Conservation (phyloP, 1,140 invertebrate genomes). For the Batillaria attramentaria region DNA sequence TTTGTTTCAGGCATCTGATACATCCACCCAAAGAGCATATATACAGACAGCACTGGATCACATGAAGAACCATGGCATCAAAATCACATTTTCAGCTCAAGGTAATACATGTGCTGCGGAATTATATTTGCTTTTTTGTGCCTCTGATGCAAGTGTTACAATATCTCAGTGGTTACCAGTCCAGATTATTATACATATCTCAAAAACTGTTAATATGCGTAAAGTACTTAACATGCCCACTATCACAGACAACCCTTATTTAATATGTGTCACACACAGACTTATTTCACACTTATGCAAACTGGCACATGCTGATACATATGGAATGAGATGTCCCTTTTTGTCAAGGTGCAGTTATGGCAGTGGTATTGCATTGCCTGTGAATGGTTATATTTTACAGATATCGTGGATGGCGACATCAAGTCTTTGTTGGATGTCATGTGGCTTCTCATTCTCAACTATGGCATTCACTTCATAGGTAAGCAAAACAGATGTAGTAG, state of each 20-base stretch:
- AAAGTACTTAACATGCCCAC: no score
- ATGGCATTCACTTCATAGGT: constrained; percentile 62
- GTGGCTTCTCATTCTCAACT: constrained; percentile 66
- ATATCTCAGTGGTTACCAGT: no score
- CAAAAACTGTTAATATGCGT: no score
- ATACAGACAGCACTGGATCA: constrained; percentile 55
- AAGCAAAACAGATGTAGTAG: constrained; percentile 41
- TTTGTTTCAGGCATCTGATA: constrained; percentile 43
- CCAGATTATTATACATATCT: no score
- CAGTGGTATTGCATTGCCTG: background rate
- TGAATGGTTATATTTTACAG: constrained; percentile 49
- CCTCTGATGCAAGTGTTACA: no score
- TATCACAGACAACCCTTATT: background rate
- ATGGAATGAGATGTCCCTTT: background rate
- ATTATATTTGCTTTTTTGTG: background rate
- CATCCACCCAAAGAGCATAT: constrained; percentile 40
- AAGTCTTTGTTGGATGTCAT: constrained; percentile 64
- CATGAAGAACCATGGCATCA: constrained; percentile 60
- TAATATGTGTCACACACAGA: background rate
- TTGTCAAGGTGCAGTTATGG: background rate
- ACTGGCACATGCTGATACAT: background rate
- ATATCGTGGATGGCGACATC: constrained; percentile 63
- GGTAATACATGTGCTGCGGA: constrained; percentile 39
- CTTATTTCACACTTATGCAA: background rate
- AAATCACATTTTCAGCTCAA: constrained; percentile 56